Percentiles rank a stretch among this genome's conserved stretches.
Conservation (phyloP, 2,797 vertebrate genomes). For the Rhynchotus rufescens region DNA sequence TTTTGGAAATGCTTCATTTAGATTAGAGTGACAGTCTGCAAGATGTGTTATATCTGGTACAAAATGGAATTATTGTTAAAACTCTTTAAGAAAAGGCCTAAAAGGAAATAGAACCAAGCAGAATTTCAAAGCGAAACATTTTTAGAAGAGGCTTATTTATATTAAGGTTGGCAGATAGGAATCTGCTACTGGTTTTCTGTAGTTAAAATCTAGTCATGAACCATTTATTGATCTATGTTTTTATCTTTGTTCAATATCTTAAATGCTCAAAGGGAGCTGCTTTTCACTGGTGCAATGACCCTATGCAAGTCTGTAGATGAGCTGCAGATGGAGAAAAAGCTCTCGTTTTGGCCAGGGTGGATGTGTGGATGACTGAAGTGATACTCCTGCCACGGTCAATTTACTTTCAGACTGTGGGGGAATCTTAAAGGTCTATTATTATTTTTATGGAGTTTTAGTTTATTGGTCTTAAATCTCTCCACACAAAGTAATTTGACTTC, state of each 20-base stretch:
- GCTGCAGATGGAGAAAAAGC: background rate
- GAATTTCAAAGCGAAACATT: background rate
- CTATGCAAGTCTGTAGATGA: background rate
- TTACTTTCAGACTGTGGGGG: background rate
- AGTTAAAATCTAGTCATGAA: background rate
- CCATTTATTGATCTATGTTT: background rate
- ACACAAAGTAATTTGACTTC: background rate
- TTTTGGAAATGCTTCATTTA: background rate
- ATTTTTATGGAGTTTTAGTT: background rate
- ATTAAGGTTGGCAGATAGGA: background rate
- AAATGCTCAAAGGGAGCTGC: background rate
- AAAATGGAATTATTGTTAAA: background rate
- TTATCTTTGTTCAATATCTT: background rate
- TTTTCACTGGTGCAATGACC: background rate
- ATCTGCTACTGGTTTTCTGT: background rate
- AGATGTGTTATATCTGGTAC: background rate
- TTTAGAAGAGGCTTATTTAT: background rate
- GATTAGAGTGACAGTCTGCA: background rate
- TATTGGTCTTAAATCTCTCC: background rate
- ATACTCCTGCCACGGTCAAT: background rate
- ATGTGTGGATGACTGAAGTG: background rate
- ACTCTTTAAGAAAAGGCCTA: background rate
- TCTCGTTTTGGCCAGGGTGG: background rate
- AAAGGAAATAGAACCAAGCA: background rate
- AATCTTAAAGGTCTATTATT: background rate